Conservation (phyloP, 2,888 invertebrate species). For the Serripes groenlandicus region DNA sequence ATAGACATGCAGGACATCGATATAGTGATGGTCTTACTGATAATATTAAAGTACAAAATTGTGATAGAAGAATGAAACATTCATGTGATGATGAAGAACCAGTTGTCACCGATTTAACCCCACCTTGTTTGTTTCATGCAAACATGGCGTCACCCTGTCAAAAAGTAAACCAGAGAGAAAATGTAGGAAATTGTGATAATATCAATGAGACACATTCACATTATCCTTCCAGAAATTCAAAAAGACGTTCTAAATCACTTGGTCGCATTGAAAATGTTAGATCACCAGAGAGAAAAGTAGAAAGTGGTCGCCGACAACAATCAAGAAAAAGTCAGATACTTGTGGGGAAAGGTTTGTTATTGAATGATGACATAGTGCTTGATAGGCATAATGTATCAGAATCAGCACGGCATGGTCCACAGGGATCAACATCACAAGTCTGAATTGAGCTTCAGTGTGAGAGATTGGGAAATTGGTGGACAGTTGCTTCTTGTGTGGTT, state of each 20-base stretch:
- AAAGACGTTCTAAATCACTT: constrained; percentile 53
- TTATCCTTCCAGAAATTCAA: constrained; percentile 8
- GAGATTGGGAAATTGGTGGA: no score
- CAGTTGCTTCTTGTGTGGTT: no score
- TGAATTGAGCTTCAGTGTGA: no score
- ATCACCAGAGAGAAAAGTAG: constrained; percentile 9
- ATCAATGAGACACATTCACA: neutral
- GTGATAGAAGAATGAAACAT: constrained; percentile 23
- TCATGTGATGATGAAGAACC: constrained; percentile 18
- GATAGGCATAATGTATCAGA: neutral
- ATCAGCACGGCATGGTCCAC: neutral
- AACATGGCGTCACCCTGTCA: constrained; percentile 10
- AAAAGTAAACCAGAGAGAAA: constrained; percentile 18
- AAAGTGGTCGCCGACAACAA: constrained; percentile 21
- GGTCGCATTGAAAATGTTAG: constrained; percentile 39
- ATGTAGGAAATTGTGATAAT: neutral
- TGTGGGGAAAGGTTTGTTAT: neutral
- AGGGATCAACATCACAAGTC: neutral
- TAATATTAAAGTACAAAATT: constrained; percentile 3
- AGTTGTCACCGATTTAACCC: constrained; percentile 48
- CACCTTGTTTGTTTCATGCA: constrained; percentile 34
- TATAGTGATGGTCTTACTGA: constrained; percentile 14
- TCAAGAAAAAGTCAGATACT: constrained; percentile 20
- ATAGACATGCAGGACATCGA: constrained; percentile 17
- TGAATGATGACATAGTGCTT: neutral